Base-by-base conservation (phyloP, 1,140 invertebrate species). In the Drosophila miranda region DNA sequence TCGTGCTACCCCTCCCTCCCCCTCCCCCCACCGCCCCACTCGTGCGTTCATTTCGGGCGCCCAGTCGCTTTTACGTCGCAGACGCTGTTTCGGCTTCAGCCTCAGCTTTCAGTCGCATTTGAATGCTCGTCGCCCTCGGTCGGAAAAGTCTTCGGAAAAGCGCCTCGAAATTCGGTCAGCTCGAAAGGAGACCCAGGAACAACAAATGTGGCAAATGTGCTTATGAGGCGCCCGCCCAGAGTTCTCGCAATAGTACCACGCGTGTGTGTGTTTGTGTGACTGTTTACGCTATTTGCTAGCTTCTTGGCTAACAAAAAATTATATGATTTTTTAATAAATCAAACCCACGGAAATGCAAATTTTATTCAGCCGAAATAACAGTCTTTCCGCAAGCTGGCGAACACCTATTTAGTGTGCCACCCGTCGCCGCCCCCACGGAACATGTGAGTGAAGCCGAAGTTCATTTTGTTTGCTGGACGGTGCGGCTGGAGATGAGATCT, bases 271-370 rank as follows among this genome's bases (percentile, higher is more conserved):
- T 48, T 70, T 45, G 56, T 80, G 67, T 72, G 75, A 59, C 57
- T 59, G 76, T 73, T 76, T 81, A 64, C 77, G 67, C 68, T 45
- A 51, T 48, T 34, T 49, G n/a, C n/a, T 48, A 38, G 53, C 72
- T 61, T 76, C 57, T 52, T 48, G 54, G 76, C 64, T 75, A 73
- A 73, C 74, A 62, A 70, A 64, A 76, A 72, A 83, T 83, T 83
- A 83, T 83, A 83, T 83, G 80, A 83, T 83, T 74, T 83, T 83
- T 78, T 76, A 64, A 73, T 58, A 69, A 84, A 84, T 72, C 59
- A n/a, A n/a, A n/a, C n/a, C 52, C 41, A 16, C 30, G 42, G 53
- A 54, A 60, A 63, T 72, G 58, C 42, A 54, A 77, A 72, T 81
- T 54, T 38, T 48, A 53, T 30, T 13, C 46, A 16, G 1, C 34